Evolutionary conservation across 2,888 invertebrate genomes (phyloP).

Genomic region (Pseudococcus longispinus): DNA sequence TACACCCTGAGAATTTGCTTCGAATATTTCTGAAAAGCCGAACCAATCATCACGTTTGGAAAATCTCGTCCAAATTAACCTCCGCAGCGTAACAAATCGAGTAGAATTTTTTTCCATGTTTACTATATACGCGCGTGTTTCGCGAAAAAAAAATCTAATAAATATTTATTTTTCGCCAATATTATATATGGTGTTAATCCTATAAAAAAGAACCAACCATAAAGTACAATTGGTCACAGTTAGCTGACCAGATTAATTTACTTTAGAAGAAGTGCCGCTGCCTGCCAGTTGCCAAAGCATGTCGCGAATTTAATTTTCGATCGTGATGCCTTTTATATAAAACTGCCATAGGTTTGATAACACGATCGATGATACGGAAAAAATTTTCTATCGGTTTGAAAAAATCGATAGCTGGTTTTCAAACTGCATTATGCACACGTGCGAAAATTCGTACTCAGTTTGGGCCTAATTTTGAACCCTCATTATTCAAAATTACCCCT

Average conservation of each 20-base stretch:
- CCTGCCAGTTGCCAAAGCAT: not conserved
- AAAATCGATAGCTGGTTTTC: no score
- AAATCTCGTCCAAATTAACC: not conserved
- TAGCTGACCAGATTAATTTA: not conserved
- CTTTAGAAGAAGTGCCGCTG: not conserved
- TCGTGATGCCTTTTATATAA: not conserved
- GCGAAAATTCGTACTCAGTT: not conserved
- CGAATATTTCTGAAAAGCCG: not conserved
- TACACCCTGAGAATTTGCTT: no score
- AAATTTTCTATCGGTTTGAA: not conserved
- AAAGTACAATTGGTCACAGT: slow-evolving; percentile 18
- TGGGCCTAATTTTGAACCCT: not conserved
- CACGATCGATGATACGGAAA: not conserved
- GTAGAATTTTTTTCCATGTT: not conserved
- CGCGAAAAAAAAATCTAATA: not conserved
- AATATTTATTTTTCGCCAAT: slow-evolving; percentile 10
- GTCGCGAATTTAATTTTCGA: slow-evolving; percentile 8
- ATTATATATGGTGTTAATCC: not conserved
- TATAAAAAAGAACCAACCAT: not conserved
- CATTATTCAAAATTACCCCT: slow-evolving; percentile 12
- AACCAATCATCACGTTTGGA: not conserved
- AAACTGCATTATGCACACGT: slow-evolving; percentile 5
- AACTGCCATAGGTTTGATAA: not conserved
- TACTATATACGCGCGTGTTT: not conserved
- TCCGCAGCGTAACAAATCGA: not conserved